Conservation (phyloP, 1,140 invertebrate genomes). For the Acromyrmex echinatior region DNA sequence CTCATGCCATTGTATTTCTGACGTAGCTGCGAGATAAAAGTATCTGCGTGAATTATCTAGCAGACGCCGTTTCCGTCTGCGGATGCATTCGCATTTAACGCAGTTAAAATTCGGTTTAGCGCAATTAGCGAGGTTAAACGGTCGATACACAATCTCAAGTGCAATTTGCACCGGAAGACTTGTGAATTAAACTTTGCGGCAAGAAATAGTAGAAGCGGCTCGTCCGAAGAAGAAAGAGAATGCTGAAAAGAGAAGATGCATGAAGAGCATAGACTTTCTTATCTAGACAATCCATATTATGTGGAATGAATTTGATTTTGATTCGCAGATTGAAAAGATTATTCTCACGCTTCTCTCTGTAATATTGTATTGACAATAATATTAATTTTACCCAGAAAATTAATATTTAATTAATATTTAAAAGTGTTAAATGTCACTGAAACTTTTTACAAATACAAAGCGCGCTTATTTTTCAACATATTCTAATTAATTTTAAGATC, state of each 20-base stretch:
- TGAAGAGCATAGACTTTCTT: background rate
- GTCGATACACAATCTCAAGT: slow-evolving; percentile 53
- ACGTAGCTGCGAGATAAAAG: slow-evolving; percentile 46
- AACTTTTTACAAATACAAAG: background rate
- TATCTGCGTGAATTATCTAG: slow-evolving; percentile 58
- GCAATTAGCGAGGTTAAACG: slow-evolving; percentile 71
- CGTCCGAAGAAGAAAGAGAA: slow-evolving; percentile 13
- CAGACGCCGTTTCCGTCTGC: slow-evolving; percentile 34
- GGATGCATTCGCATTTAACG: slow-evolving; percentile 38
- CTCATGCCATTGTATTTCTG: slow-evolving; percentile 43
- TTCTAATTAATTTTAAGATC: background rate
- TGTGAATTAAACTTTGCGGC: slow-evolving; percentile 31
- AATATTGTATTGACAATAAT: background rate
- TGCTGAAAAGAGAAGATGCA: background rate
- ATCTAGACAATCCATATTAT: background rate
- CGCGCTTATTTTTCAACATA: background rate
- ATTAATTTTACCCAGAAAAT: background rate
- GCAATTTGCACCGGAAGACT: slow-evolving; percentile 54
- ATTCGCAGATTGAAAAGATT: background rate
- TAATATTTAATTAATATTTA: background rate
- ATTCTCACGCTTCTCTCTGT: background rate
- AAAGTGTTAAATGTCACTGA: background rate
- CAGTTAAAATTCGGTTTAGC: slow-evolving; percentile 60
- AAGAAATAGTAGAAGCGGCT: slow-evolving; percentile 10
- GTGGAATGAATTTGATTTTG: background rate